These are phyloP conservation scores for Petromus typicus DNA, from an alignment of 2,113 vertebrate species.

Conservation along the genomic window DNA sequence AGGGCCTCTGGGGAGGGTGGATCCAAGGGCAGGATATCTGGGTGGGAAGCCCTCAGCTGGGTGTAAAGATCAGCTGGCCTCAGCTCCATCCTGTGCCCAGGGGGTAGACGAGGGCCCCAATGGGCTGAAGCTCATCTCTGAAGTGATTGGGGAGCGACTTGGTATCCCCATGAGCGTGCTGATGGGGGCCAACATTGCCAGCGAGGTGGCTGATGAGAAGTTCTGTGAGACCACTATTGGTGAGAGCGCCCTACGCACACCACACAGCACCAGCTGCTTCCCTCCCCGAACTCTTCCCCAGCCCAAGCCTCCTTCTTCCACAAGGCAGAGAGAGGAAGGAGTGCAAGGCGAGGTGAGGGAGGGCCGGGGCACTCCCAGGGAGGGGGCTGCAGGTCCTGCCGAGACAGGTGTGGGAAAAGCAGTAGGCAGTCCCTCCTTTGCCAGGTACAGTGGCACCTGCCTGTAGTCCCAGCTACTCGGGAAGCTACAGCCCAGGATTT, in stretches of 20 bases:
- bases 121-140: constrained; percentile 96
- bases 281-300: not conserved
- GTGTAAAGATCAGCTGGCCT: constrained; percentile 8
- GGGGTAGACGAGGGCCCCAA: constrained; percentile 95
- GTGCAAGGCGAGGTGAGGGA: not conserved
- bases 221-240: constrained; percentile 99
- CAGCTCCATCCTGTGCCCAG: constrained; percentile 83
- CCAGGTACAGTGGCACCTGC: too few relatives aligned
- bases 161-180: constrained; percentile 94
- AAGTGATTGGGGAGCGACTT: constrained; percentile 93
- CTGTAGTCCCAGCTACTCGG: not conserved
- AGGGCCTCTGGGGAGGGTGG: not conserved
- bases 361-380: not conserved
- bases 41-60: not conserved
- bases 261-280: not conserved
- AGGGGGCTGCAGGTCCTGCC: not conserved
- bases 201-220: constrained; percentile 96
- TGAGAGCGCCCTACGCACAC: constrained; percentile 76
- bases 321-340: constrained; percentile 16
- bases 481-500: not conserved
- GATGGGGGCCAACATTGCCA: constrained; percentile 99
- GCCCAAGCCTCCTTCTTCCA: not conserved
- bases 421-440: not conserved
- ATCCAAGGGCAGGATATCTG: constrained; percentile 4
- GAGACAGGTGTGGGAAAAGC: not conserved